A percentile compares a stretch with the other conserved stretches of the same genome.
These are phyloP conservation scores for Aurelia coerulea DNA, from an alignment of 30 jellyfish, hydroid and myxozoan species.

Conservation along the genomic window DNA sequence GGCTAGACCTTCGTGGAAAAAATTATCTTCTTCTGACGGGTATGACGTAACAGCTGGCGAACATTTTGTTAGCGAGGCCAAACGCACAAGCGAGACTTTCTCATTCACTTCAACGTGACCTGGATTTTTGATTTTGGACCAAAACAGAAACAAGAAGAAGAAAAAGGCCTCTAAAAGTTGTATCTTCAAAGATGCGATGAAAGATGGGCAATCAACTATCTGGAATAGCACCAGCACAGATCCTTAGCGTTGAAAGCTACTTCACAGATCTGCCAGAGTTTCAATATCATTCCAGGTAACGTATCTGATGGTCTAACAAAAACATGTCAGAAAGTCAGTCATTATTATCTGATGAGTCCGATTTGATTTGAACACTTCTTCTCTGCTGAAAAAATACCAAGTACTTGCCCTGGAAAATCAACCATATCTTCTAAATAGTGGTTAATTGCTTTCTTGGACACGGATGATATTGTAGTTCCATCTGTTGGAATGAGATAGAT, in stretches of 20 bases:
- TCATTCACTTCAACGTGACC: too few relatives aligned
- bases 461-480: too few relatives aligned
- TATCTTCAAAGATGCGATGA: neutral
- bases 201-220: constrained; percentile 94
- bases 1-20: too few relatives aligned
- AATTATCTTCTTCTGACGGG: too few relatives aligned
- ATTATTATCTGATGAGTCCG: neutral
- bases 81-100: too few relatives aligned
- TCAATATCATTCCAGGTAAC: constrained; percentile 86
- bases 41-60: too few relatives aligned
- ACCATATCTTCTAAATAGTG: too few relatives aligned
- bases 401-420: too few relatives aligned
- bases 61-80: too few relatives aligned
- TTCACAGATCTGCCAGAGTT: constrained; percentile 90
- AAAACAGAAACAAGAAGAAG: neutral
- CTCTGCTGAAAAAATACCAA: neutral
- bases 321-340: neutral
- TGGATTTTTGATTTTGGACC: neutral
- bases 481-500: too few relatives aligned
- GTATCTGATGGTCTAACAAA: too few relatives aligned
- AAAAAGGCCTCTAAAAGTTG: neutral
- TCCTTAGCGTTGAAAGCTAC: constrained; percentile 87
- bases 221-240: constrained; percentile 97
- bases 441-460: too few relatives aligned
- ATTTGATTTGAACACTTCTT: neutral